Base-by-base conservation (phyloP, 2,113 vertebrate species). In the Tenrec ecaudatus region DNA sequence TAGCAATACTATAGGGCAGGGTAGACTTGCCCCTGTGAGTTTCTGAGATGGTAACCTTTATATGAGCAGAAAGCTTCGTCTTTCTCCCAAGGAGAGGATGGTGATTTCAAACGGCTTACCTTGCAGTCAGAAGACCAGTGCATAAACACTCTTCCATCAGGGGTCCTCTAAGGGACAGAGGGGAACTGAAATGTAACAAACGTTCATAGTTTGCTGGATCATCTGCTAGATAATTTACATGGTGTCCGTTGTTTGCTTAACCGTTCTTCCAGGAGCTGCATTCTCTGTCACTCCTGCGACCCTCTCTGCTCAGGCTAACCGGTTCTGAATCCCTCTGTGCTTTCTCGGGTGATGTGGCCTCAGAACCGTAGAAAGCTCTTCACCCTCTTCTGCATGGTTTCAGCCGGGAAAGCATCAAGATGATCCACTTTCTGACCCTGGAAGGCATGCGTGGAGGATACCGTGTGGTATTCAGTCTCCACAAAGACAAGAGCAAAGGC, bases 361-460 rank as follows among this genome's bases (percentile, higher is more conserved):
- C 53, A 27, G 7, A 3, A 71, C 22, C 19, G 66, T 22, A n/a
- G 25, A 29, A 23, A 23, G 58, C 33, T 40, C 40, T 5, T 64
- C 15, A 27, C 19, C 36, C 7, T 29, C 1, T 8, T 78, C n/a
- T 40, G 36, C 15, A 33, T n/a, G 22, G 8, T 11, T 76, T 71
- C 71, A 38, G 40, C 25, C 33, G 33, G 6, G 76, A 66, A 82
- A 87, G 29, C 85, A 10, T 47, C 5, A 10, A 47, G 10, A 47
- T 20, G 9, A 4, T 16, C 27, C 11, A 31, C 12, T 6, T 14
- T 66, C 80, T 80, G 36, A 31, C 25, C n/a, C 58, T 20, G 43
- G 17, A 20, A 19, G 12, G 17, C 4, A 0, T 20, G 43, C 23
- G 27, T 69, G 3, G 6, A 38, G 19, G 25, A 31, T 0, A 31